Evolutionary conservation across 2,888 invertebrate genomes (phyloP).

Genomic region (Melanostoma mellinum): DNA sequence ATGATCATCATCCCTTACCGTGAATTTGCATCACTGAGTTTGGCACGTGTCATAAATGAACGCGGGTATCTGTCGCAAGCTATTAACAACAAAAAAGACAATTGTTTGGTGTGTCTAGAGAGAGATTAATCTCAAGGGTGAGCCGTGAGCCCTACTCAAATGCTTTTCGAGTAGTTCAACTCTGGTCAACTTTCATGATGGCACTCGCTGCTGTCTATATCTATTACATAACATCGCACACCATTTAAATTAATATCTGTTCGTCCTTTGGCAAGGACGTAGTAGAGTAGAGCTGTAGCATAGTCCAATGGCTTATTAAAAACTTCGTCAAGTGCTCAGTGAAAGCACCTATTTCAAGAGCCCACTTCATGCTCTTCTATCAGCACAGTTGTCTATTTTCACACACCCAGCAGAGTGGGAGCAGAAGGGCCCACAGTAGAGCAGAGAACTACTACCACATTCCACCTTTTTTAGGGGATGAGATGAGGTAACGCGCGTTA

Average conservation of each 20-base stretch:
- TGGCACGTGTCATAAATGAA: constrained; percentile 57
- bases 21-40: constrained; percentile 59
- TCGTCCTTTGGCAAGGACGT: constrained; percentile 40
- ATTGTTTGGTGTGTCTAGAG: constrained; percentile 23
- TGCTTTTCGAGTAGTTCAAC: constrained; percentile 47
- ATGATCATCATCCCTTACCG: constrained; percentile 27
- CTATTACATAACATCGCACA: neutral
- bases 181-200: constrained; percentile 42
- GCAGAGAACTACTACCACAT: constrained; percentile 32
- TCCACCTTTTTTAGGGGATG: constrained; percentile 38
- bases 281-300: neutral
- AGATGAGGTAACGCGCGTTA: constrained; percentile 38
- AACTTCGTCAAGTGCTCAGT: constrained; percentile 55
- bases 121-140: constrained; percentile 54
- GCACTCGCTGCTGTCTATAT: constrained; percentile 35
- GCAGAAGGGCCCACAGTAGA: neutral
- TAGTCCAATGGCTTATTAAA: constrained; percentile 54
- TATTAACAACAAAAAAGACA: constrained; percentile 6
- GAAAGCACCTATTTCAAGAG: constrained; percentile 57
- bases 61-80: constrained; percentile 37
- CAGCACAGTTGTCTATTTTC: constrained; percentile 58
- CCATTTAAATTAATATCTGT: constrained; percentile 24
- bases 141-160: constrained; percentile 37
- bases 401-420: constrained; percentile 16
- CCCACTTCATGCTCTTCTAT: constrained; percentile 17